phyloP scores from a whole-genome alignment of 1,140 invertebrate species.

The Chironomus striatipennis region DNA sequence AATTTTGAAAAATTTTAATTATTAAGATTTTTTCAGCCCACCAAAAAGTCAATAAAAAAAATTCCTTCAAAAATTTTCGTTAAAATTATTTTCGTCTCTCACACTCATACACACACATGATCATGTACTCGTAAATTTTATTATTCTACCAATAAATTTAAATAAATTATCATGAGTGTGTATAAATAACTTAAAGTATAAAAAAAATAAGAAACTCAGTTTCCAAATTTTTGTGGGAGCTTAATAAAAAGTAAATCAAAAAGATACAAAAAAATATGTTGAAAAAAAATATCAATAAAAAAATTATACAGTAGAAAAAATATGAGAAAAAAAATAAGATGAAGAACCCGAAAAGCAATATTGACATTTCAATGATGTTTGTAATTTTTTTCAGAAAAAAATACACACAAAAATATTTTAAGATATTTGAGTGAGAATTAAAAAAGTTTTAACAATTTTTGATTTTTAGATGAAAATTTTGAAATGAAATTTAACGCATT shows the following conservation, averaged over 20 bases:
- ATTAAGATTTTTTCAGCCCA: too few relatives aligned
- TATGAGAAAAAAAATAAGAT: neutral
- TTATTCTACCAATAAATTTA: too few relatives aligned
- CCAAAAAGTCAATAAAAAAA: too few relatives aligned
- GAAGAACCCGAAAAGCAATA: slow-evolving; percentile 4
- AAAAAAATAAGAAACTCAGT: neutral
- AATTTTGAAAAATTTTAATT: too few relatives aligned
- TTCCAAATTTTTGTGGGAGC: neutral
- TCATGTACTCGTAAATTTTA: too few relatives aligned
- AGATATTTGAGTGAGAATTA: neutral
- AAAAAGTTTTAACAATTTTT: neutral
- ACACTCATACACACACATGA: too few relatives aligned
- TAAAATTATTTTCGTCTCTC: too few relatives aligned
- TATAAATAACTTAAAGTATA: neutral
- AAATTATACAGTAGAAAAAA: slow-evolving; percentile 2
- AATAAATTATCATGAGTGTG: too few relatives aligned
- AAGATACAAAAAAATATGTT: neutral
- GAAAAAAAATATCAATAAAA: slow-evolving; percentile 1
- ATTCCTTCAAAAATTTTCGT: too few relatives aligned
- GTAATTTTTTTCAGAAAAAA: neutral
- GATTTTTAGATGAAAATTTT: too few relatives aligned
- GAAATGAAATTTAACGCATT: too few relatives aligned
- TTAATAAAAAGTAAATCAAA: too few relatives aligned
- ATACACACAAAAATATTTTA: neutral
- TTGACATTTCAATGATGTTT: slow-evolving; percentile 14